These are phyloP conservation scores for Drosophila incognita DNA, from an alignment of 2,888 invertebrate genomes.

Conservation along the genomic window DNA sequence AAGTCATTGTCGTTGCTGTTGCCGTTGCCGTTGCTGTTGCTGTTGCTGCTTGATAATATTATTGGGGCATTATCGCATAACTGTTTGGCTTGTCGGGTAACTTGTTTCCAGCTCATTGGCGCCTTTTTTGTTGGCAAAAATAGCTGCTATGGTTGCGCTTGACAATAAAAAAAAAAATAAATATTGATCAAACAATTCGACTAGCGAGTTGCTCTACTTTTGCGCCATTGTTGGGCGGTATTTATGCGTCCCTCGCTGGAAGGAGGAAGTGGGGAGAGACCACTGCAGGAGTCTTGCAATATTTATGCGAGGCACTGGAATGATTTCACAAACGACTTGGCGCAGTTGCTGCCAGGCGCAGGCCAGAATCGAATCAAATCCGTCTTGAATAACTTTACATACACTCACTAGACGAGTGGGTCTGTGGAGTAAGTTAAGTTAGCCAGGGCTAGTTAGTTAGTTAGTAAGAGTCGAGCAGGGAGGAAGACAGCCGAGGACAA, in stretches of 20 bases:
- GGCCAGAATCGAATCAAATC: slow-evolving; percentile 31
- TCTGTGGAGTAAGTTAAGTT: slow-evolving; percentile 11
- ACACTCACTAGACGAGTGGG: slow-evolving; percentile 22
- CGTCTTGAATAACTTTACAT: slow-evolving; percentile 36
- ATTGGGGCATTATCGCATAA: slow-evolving; percentile 57
- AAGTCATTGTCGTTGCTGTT: slow-evolving; percentile 25
- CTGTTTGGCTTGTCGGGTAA: slow-evolving; percentile 28
- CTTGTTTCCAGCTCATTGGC: slow-evolving; percentile 56
- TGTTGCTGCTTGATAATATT: slow-evolving; percentile 43
- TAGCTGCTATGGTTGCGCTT: slow-evolving; percentile 53
- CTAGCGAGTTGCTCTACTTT: slow-evolving; percentile 43
- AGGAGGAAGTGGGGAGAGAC: neutral
- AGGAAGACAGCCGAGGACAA: slow-evolving; percentile 74
- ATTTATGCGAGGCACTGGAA: slow-evolving; percentile 52
- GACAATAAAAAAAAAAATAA: slow-evolving; percentile 7
- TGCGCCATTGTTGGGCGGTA: slow-evolving; percentile 18
- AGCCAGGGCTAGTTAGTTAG: slow-evolving; percentile 55
- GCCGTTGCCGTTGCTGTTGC: slow-evolving; percentile 14
- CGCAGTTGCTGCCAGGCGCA: slow-evolving; percentile 49
- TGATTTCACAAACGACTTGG: slow-evolving; percentile 44
- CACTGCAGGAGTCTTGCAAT: slow-evolving; percentile 12
- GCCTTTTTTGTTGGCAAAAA: slow-evolving; percentile 53
- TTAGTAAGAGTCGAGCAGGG: slow-evolving; percentile 74
- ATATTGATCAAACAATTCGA: slow-evolving; percentile 82
- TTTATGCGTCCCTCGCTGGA: slow-evolving; percentile 26